Evolutionary conservation across 2,888 invertebrate species (phyloP), one percentile per base, ranked within the genome.

Genomic region (Clitarchus hookeri): DNA sequence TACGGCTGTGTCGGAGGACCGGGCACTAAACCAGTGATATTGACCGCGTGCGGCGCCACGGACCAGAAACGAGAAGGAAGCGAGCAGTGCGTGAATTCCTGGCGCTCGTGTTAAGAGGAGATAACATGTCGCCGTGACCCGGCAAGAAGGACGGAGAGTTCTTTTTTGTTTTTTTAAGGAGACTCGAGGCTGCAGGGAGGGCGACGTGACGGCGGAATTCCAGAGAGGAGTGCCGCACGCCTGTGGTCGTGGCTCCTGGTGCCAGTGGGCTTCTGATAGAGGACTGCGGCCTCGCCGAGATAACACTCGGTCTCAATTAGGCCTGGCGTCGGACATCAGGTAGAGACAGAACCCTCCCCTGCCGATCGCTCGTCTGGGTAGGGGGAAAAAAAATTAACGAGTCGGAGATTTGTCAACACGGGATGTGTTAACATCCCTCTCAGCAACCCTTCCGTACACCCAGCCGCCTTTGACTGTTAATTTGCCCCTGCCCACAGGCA

Each of bases 291-390:
- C 48, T 1, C 1, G 48, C 23, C 23, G 8, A 65, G 65, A 65
- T 65, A 65, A n/a, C 65, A 65, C 65, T 23, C 65, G 65, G 65
- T 65, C 65, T 65, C 65, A 65, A 65, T 65, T 65, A 65, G 65
- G 65, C 19, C 65, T n/a, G 65, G 65, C 65, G 65, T 65, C 65
- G 0, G 65, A 65, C 65, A 65, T 19, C 65, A 65, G 65, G 65
- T 65, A 65, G 53, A 53, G 53, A 65, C 13, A 48, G 48, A 48
- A 6, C 65, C 65, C 65, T 65, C 8, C 48, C 65, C n/a, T 65
- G 8, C n/a, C 65, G 23, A 19, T 2, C 65, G 2, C 36, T 36
- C 36, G 1, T 36, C 53, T 2, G 16, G 65, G 8, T 1, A 23
- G 65, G 16, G 65, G 65, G 65, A 8, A 4, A 8, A 23, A 1